Conservation (phyloP, 2,113 vertebrate species). For the Puffinus mauretanicus region DNA sequence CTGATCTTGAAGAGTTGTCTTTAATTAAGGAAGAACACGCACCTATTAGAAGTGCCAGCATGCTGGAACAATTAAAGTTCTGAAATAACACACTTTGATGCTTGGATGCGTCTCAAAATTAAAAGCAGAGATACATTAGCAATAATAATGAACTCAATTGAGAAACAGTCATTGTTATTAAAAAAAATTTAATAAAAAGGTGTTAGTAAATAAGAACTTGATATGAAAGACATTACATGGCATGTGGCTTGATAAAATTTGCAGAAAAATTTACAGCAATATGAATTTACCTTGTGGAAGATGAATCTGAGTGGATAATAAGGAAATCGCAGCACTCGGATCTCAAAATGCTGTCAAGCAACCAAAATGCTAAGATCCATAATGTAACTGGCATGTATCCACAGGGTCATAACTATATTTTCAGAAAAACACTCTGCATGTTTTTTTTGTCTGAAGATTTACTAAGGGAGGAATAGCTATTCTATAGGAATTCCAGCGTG, state of each 20-base stretch:
- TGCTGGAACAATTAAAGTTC: conserved; percentile 54
- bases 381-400: not conserved
- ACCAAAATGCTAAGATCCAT: not conserved
- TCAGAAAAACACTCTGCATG: not conserved
- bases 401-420: not conserved
- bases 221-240: not conserved
- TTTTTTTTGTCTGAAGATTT: not conserved
- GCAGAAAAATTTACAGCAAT: not conserved
- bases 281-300: not conserved
- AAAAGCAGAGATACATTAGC: conserved; percentile 32
- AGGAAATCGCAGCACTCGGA: not conserved
- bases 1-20: conserved; percentile 33
- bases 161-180: not conserved
- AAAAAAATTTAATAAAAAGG: not conserved
- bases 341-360: not conserved
- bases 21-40: conserved; percentile 50
- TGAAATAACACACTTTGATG: conserved; percentile 47
- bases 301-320: not conserved
- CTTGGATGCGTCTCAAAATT: conserved; percentile 27
- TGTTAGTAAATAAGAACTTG: not conserved
- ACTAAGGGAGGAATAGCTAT: not conserved
- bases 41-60: conserved; percentile 12
- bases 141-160: not conserved
- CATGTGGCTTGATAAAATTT: not conserved
- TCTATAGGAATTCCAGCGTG: not conserved